Evolutionary conservation across 53 echinoderm and acorn worm species (phyloP).

Genomic region (Temnopleurus reevesii): DNA sequence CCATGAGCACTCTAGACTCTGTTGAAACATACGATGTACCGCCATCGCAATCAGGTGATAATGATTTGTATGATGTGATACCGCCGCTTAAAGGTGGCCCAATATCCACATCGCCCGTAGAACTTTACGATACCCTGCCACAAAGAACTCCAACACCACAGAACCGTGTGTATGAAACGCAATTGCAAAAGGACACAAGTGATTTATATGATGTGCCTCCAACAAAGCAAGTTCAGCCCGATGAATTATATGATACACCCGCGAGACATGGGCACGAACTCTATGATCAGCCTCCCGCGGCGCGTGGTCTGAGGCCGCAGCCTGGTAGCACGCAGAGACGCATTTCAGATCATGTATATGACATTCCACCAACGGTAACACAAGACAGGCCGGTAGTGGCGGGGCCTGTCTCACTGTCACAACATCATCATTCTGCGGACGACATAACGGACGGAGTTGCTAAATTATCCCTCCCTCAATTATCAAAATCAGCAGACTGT

Average conservation of each 20-base stretch:
- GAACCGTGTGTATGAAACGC: constrained; percentile 25
- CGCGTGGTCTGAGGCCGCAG: constrained; percentile 47
- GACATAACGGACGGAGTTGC: constrained; percentile 59
- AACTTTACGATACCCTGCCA: constrained; percentile 66
- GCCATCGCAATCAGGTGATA: constrained; percentile 45
- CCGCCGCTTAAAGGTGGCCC: constrained; percentile 40
- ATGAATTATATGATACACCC: constrained; percentile 69
- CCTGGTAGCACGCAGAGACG: constrained; percentile 17
- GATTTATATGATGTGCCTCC: constrained; percentile 76
- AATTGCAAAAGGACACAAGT: constrained; percentile 41
- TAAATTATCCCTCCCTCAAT: constrained; percentile 55
- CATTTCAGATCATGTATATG: constrained; percentile 83
- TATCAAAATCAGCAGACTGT: constrained; percentile 69
- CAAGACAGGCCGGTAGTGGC: constrained; percentile 73
- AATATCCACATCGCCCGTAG: constrained; percentile 9
- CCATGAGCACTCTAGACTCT: neutral
- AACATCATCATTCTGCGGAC: constrained; percentile 39
- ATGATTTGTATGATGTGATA: constrained; percentile 43
- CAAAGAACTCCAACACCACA: constrained; percentile 53
- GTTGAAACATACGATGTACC: constrained; percentile 90
- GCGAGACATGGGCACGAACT: constrained; percentile 41
- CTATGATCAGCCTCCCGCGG: constrained; percentile 20
- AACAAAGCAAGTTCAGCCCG: constrained; percentile 27
- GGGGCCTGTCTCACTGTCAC: constrained; percentile 28
- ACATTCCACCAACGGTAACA: constrained; percentile 94